phyloP scores from a whole-genome alignment of 2,888 invertebrate genomes.

The Drosophila stalkeri region DNA sequence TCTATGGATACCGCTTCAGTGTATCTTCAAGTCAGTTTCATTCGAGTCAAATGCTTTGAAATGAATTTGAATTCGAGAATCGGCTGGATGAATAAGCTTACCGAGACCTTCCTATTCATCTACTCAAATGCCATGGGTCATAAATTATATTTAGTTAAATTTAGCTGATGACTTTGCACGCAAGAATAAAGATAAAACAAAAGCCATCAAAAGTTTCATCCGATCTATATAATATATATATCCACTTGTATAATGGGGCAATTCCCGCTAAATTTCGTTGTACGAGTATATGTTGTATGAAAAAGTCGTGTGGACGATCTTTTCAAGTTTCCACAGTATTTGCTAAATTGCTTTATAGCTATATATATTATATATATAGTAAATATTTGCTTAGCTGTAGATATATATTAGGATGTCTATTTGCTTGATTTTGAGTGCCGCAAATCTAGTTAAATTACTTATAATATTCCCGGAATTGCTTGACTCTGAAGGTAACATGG shows the following conservation, averaged over 20 bases:
- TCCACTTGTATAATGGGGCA: conserved; percentile 17
- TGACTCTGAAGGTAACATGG: too few species aligned
- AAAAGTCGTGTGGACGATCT: conserved; percentile 24
- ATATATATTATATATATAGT: conserved; percentile 4
- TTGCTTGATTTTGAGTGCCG: conserved; percentile 40
- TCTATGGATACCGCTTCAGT: neutral
- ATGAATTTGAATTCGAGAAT: conserved; percentile 3
- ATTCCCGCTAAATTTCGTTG: conserved; percentile 5
- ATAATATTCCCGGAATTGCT: conserved; percentile 22
- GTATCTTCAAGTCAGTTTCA: neutral
- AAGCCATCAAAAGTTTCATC: conserved; percentile 7
- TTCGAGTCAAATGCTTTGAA: neutral
- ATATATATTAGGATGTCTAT: conserved; percentile 22
- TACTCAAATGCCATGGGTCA: conserved; percentile 56
- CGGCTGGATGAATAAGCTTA: neutral
- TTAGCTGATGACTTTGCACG: conserved; percentile 41
- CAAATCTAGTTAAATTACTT: conserved; percentile 38
- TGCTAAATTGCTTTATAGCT: conserved; percentile 57
- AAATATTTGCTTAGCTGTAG: conserved; percentile 11
- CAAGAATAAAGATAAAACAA: conserved; percentile 50
- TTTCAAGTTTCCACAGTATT: conserved; percentile 54
- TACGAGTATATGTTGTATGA: neutral
- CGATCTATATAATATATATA: conserved; percentile 11
- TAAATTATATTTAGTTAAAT: conserved; percentile 77
- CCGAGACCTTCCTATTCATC: conserved; percentile 12